Evolutionary conservation across 2,888 invertebrate genomes (phyloP).

Genomic region (Capitulum mitella): DNA sequence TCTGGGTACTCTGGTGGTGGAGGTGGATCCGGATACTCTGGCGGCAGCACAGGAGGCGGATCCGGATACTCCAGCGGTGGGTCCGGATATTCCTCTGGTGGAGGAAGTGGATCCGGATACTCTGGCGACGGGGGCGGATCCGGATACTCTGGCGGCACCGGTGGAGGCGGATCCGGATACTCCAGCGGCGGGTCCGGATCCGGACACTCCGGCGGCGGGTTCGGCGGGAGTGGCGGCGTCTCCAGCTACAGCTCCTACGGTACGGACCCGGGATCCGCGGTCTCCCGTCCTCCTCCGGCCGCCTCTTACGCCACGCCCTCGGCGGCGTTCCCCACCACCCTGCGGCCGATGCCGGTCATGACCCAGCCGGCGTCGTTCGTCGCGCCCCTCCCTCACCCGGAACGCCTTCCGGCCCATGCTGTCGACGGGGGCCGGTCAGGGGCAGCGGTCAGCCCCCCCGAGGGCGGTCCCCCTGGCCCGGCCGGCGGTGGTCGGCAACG

Average conservation of each 20-base stretch:
- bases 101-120: not conserved
- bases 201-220: not conserved
- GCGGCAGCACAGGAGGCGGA: conserved; percentile 31
- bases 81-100: not conserved
- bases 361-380: not conserved
- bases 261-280: not conserved
- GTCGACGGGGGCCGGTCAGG: not conserved
- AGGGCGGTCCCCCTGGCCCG: too few species aligned
- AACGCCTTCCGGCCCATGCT: not conserved
- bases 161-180: too few species aligned
- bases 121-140: not conserved
- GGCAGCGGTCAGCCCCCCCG: not conserved
- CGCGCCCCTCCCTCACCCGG: not conserved
- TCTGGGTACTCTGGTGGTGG: not conserved
- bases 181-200: not conserved
- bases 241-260: not conserved
- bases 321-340: not conserved
- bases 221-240: not conserved
- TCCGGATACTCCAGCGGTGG: not conserved
- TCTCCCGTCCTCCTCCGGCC: not conserved
- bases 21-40: conserved; percentile 28
- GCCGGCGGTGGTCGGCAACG: too few species aligned
- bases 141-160: not conserved
- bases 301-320: not conserved
- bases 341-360: not conserved